Percentiles rank a stretch among this genome's conserved stretches.
Evolutionary conservation across 2,113 vertebrate species (phyloP).

Genomic region (Hyperoodon ampullatus): DNA sequence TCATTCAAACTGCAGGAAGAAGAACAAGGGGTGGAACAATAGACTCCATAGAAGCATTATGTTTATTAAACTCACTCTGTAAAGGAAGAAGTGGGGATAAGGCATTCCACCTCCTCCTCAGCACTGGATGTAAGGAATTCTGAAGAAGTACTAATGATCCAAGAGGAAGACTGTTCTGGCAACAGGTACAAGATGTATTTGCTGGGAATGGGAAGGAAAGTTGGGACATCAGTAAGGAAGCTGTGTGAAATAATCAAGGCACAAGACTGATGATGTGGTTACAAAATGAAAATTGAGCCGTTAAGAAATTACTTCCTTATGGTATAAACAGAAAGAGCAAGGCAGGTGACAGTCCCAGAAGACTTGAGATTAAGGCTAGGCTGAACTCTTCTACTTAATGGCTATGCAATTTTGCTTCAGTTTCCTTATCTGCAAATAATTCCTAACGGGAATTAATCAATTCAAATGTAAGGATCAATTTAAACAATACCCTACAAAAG

Average conservation of each 20-base stretch:
- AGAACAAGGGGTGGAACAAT: background rate
- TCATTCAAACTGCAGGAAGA: background rate
- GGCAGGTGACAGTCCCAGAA: background rate
- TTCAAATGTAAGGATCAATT: background rate
- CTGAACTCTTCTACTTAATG: background rate
- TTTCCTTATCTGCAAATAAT: background rate
- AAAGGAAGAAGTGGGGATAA: background rate
- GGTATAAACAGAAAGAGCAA: background rate
- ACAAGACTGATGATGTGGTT: background rate
- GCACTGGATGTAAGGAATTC: background rate
- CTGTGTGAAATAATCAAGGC: background rate
- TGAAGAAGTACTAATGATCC: background rate
- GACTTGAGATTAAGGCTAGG: background rate
- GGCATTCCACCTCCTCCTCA: background rate
- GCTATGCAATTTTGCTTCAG: background rate
- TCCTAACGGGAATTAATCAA: background rate
- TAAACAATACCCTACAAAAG: background rate
- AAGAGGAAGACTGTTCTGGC: background rate
- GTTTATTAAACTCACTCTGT: background rate
- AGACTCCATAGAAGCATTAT: background rate
- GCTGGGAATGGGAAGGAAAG: background rate
- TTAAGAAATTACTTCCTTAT: background rate
- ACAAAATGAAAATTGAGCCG: background rate
- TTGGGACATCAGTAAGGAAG: background rate
- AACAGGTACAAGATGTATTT: background rate